These are phyloP conservation scores for Drosophila limbata DNA, from an alignment of 2,888 invertebrate genomes.

Conservation along the genomic window DNA sequence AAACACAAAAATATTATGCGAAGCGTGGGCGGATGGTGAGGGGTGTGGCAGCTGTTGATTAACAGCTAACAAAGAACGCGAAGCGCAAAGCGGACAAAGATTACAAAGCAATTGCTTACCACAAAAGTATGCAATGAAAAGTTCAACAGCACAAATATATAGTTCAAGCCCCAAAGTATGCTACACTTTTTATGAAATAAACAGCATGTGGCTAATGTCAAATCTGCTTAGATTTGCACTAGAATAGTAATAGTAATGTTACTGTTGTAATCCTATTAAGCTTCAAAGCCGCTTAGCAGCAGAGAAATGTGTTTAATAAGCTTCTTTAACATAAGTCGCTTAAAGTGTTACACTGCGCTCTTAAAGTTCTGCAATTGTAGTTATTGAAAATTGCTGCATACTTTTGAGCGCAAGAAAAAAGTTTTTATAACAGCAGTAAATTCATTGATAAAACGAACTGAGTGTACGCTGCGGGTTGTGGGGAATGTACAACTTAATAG, in stretches of 20 bases:
- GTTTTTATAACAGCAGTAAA: slow-evolving; percentile 7
- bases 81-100: slow-evolving; percentile 37
- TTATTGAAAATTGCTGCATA: slow-evolving; percentile 25
- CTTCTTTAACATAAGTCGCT: background rate
- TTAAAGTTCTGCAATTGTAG: background rate
- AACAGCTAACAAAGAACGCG: slow-evolving; percentile 41
- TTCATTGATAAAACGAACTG: slow-evolving; percentile 60
- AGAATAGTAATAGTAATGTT: background rate
- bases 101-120: slow-evolving; percentile 3
- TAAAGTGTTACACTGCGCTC: background rate
- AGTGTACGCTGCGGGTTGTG: background rate
- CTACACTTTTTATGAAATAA: background rate
- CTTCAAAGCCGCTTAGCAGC: background rate
- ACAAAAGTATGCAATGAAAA: slow-evolving; percentile 37
- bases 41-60: slow-evolving; percentile 29
- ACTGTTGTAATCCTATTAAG: background rate
- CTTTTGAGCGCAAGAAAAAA: slow-evolving; percentile 35
- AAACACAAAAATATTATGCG: slow-evolving; percentile 64
- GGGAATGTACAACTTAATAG: background rate
- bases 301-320: background rate
- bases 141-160: background rate
- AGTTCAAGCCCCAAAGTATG: slow-evolving; percentile 13
- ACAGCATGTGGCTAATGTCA: background rate
- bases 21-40: slow-evolving; percentile 24
- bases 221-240: background rate